Conservation (phyloP, 2,797 vertebrate genomes). For the Falco columbarius region DNA sequence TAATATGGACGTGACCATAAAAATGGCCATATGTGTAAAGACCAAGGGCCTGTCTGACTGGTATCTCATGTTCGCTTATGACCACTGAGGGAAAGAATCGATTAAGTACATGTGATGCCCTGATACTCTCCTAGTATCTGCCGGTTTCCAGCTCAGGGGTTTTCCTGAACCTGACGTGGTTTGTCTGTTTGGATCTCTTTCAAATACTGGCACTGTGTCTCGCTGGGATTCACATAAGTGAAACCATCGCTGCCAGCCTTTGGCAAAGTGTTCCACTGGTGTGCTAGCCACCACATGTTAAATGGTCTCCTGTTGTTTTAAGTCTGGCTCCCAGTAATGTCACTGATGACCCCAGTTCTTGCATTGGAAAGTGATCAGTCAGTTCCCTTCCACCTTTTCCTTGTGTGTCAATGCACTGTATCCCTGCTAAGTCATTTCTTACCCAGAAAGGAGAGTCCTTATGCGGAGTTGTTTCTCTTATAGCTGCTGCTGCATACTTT, state of each 20-base stretch:
- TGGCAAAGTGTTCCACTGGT: accelerated
- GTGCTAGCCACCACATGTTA: not conserved
- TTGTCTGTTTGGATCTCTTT: not conserved
- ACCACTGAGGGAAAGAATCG: not conserved
- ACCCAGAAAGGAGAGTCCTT: not conserved
- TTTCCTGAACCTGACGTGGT: not conserved
- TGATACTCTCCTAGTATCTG: not conserved
- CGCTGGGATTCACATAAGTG: not conserved
- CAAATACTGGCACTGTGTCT: not conserved
- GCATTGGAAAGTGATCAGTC: not conserved
- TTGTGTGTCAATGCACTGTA: not conserved
- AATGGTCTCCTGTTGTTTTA: not conserved
- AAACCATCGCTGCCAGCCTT: not conserved
- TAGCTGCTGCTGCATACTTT: not conserved
- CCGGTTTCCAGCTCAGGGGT: not conserved
- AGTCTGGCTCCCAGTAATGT: not conserved
- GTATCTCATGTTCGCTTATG: not conserved
- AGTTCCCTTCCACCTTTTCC: not conserved
- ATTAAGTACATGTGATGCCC: not conserved
- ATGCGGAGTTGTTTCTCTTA: not conserved
- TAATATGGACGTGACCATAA: not conserved
- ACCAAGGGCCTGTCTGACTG: not conserved
- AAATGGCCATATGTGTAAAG: not conserved
- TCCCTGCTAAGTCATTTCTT: not conserved
- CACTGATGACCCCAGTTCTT: not conserved